Conservation (phyloP, 2,888 invertebrate genomes). For the Limenitis camilla region DNA sequence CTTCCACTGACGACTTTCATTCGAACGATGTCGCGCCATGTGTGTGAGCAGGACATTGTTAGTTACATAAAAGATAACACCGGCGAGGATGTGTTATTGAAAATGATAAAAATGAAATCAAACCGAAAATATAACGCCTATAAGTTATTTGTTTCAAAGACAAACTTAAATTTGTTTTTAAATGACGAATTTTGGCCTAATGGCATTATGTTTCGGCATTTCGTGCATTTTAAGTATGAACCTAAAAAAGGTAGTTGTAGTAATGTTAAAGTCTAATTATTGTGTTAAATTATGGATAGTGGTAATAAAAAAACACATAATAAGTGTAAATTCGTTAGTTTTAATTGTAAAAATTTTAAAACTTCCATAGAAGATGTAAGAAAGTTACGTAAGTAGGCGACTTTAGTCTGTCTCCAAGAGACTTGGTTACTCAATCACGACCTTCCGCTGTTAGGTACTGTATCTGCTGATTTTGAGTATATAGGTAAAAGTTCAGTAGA, state of each 20-base stretch:
- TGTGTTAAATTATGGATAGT: neutral
- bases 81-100: slow-evolving; percentile 3
- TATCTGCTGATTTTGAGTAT: slow-evolving; percentile 5
- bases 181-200: neutral
- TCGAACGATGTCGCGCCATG: too few species aligned
- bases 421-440: too few species aligned
- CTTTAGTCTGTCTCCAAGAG: neutral
- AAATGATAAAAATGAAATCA: slow-evolving; percentile 16
- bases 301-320: neutral
- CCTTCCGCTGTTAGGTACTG: neutral
- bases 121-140: slow-evolving; percentile 19
- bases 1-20: too few species aligned
- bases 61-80: slow-evolving; percentile 17
- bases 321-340: neutral
- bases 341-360: neutral
- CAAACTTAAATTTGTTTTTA: neutral
- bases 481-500: slow-evolving; percentile 3
- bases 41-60: slow-evolving; percentile 12
- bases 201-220: neutral
- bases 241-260: neutral
- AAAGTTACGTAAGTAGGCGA: neutral
- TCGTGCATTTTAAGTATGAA: neutral
- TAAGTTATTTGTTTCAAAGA: slow-evolving; percentile 11
- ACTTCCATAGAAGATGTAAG: neutral
- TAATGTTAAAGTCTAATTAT: neutral